phyloP scores from a whole-genome alignment of 2,888 invertebrate genomes.

The Lasioglossum lativentre region DNA sequence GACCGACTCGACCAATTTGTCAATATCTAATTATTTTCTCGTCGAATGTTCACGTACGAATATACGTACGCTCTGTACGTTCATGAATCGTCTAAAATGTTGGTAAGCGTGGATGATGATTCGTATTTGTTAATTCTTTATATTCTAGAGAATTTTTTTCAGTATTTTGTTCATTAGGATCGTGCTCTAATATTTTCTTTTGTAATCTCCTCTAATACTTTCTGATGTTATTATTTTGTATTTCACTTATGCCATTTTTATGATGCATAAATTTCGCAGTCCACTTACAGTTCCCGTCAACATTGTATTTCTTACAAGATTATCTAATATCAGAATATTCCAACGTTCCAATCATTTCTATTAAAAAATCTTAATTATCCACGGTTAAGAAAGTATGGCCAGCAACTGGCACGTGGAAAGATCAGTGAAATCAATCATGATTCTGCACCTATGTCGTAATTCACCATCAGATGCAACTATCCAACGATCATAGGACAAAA shows the following conservation, averaged over 20 bases:
- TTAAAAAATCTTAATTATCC: too few relatives aligned
- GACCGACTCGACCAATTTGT: constrained; percentile 30
- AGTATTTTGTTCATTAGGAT: too few relatives aligned
- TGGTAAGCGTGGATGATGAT: neutral
- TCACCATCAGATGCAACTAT: neutral
- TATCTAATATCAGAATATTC: too few relatives aligned
- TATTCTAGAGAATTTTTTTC: too few relatives aligned
- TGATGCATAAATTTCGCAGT: too few relatives aligned
- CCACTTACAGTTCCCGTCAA: too few relatives aligned
- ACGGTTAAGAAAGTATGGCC: neutral
- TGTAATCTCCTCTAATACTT: too few relatives aligned
- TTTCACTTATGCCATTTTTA: too few relatives aligned
- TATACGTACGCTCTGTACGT: neutral
- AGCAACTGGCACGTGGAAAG: neutral
- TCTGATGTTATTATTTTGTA: too few relatives aligned
- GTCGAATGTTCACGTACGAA: neutral
- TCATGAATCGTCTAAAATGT: neutral
- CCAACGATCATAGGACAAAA: neutral
- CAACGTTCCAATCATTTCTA: too few relatives aligned
- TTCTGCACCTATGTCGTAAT: neutral
- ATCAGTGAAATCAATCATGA: neutral
- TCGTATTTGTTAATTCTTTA: neutral
- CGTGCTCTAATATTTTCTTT: too few relatives aligned
- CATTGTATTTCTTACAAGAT: too few relatives aligned
- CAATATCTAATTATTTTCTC: neutral